Evolutionary conservation across 2,888 invertebrate species (phyloP), one percentile per base, ranked within the genome.

Genomic region (Calephelis perditalis): DNA sequence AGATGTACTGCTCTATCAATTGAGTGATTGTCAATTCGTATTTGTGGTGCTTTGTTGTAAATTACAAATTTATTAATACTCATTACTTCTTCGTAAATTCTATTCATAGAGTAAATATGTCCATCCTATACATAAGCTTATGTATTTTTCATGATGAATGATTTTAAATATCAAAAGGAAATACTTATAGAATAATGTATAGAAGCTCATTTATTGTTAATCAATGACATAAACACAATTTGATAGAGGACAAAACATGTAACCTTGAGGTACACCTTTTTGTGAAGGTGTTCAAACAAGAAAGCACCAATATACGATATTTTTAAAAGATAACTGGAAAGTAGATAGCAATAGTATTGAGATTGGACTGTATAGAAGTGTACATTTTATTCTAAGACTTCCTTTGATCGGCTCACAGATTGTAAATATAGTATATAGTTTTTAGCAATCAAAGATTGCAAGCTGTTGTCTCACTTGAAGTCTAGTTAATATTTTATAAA

Each of bases 361-460:
- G 71, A 72, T 72, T 73, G 61, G 64, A 67, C 57, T 80, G 75
- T 83, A 80, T 78, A 82, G 77, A 78, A 73, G 70, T 85, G 81
- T 85, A 82, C 76, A 77, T 72, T 75, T 73, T 71, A 68, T 62
- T 70, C 26, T 76, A 78, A 78, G 75, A 68, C 70, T 54, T 54
- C 11, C 54, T 54, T 54, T 54, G 54, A 54, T 78, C 70, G 69
- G 79, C 80, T 84, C 84, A 79, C 77, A 63, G 66, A 36, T 40
- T 87, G 86, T 88, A 87, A 73, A 87, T 88, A 87, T 85, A 85
- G 80, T 60, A 65, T 61, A 66, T 71, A 73, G 76, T 78, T 73
- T 74, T 67, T 67, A 69, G 84, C 84, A 76, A 86, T 87, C 78
- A 64, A 76, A 77, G 79, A 78, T 78, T 74, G 78, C 74, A 58